Percentiles rank a stretch among this genome's conserved stretches.
These are phyloP conservation scores for Gymnocephalus cernua DNA, from an alignment of 2,113 vertebrate genomes.

Conservation along the genomic window DNA sequence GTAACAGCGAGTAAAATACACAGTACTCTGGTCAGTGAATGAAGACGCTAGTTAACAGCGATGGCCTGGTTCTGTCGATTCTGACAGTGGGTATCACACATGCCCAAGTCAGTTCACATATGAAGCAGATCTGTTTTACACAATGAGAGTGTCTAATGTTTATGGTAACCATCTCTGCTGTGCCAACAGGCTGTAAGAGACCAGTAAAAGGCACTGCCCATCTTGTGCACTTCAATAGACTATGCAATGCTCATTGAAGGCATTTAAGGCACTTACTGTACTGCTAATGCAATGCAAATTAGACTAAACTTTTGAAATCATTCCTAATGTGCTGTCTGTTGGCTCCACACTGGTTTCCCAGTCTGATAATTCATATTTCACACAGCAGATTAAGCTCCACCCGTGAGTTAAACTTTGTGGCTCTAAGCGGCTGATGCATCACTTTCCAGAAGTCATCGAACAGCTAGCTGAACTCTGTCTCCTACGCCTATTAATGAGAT, in stretches of 20 bases:
- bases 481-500: too few relatives aligned
- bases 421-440: background rate
- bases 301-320: background rate
- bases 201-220: background rate
- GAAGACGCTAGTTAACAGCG: background rate
- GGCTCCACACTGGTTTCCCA: slow-evolving; percentile 13
- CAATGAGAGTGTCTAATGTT: background rate
- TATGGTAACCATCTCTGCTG: background rate
- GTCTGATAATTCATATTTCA: slow-evolving; percentile 44
- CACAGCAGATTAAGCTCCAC: slow-evolving; percentile 14
- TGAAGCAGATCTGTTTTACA: slow-evolving; percentile 6
- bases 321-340: background rate
- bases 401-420: background rate
- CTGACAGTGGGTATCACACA: background rate
- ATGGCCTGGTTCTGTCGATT: slow-evolving; percentile 2
- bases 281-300: slow-evolving; percentile 49
- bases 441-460: slow-evolving; percentile 1
- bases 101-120: background rate
- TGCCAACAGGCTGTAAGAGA: background rate
- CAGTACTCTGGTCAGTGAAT: background rate
- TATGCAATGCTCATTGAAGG: slow-evolving; percentile 6
- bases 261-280: slow-evolving; percentile 35
- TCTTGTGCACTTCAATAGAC: background rate
- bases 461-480: background rate
- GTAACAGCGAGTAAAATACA: background rate